Evolutionary conservation across 1,140 invertebrate species (phyloP).

Genomic region (Drosophila navojoa): DNA sequence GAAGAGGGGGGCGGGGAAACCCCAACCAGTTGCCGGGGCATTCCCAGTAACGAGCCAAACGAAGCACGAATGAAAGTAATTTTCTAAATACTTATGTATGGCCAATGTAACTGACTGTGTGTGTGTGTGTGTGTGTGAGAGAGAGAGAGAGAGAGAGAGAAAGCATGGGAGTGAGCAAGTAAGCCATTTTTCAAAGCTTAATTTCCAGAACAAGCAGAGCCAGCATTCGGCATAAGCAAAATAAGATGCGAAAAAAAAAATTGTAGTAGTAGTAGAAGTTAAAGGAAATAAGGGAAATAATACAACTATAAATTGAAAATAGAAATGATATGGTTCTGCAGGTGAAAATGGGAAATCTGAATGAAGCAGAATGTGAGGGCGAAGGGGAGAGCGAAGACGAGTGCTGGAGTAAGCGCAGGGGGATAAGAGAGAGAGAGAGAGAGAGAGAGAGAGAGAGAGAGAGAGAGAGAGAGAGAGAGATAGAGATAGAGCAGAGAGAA

Average conservation of each 20-base stretch:
- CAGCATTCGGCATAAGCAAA: conserved; percentile 30
- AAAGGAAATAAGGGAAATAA: background rate
- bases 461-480: no score
- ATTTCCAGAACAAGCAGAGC: conserved; percentile 62
- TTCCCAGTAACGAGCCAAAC: conserved; percentile 74
- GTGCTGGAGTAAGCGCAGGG: no score
- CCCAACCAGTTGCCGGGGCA: conserved; percentile 34
- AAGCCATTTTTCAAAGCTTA: conserved; percentile 77
- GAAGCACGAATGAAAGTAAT: conserved; percentile 78
- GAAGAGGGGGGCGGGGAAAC: background rate
- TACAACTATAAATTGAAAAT: conserved; percentile 1
- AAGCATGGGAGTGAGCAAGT: conserved; percentile 12
- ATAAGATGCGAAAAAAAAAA: conserved; percentile 25
- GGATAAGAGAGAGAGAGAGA: no score
- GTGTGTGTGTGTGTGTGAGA: conserved; percentile 31
- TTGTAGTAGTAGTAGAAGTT: conserved; percentile 8
- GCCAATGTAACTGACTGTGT: conserved; percentile 10
- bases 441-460: no score
- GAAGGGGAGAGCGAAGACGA: no score
- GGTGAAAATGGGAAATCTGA: no score
- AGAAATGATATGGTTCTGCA: background rate
- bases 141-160: conserved; percentile 8
- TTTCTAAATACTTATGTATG: conserved; percentile 74
- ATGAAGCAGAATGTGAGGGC: no score
- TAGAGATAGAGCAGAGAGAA: background rate